A percentile compares a stretch with the other conserved stretches of the same genome.
phyloP scores from a whole-genome alignment of 2,797 vertebrate genomes.

The Coreius guichenoti region DNA sequence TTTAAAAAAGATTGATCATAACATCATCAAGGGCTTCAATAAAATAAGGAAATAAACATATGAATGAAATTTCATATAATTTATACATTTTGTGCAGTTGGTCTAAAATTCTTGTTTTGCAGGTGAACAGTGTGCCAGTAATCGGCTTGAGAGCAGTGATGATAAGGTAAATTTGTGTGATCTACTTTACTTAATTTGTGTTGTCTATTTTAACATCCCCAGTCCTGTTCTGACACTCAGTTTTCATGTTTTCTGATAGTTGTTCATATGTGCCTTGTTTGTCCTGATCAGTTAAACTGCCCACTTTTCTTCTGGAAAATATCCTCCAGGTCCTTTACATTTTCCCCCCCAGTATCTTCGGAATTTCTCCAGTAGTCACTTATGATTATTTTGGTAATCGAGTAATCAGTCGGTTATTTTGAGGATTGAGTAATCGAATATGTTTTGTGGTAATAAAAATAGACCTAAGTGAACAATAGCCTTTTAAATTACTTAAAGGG shows the following conservation, averaged over 20 bases:
- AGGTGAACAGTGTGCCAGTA: conserved; percentile 5
- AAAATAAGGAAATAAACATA: not conserved
- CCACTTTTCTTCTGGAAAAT: not conserved
- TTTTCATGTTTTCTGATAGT: not conserved
- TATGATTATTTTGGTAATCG: not conserved
- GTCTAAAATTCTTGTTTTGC: not conserved
- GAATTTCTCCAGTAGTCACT: not conserved
- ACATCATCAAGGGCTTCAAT: not conserved
- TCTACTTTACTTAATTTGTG: not conserved
- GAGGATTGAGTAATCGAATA: not conserved
- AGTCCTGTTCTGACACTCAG: not conserved
- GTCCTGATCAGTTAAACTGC: not conserved
- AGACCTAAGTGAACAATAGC: too few relatives aligned
- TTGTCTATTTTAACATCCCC: not conserved
- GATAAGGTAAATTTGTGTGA: not conserved
- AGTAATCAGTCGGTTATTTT: not conserved
- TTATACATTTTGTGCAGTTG: not conserved
- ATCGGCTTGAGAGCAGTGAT: not conserved
- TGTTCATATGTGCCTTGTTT: not conserved
- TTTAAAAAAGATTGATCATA: not conserved
- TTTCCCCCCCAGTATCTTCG: not conserved
- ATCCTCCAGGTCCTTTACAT: not conserved
- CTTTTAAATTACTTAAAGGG: too few relatives aligned
- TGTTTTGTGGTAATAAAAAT: not conserved
- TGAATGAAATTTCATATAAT: not conserved